A percentile compares a stretch with the other conserved stretches of the same genome.
phyloP scores from a whole-genome alignment of 2,888 invertebrate genomes.

The Stegophylla sp. region DNA sequence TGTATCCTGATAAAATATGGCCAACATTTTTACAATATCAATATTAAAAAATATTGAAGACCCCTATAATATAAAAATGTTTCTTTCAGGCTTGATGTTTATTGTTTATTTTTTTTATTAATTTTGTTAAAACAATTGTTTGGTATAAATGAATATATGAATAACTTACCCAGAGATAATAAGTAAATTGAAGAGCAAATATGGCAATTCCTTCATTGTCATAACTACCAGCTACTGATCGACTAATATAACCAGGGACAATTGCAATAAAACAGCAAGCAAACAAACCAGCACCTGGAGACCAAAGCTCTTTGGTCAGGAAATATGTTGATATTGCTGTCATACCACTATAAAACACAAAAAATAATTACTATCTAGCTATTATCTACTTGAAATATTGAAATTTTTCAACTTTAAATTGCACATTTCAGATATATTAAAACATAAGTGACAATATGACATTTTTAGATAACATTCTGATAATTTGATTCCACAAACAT shows the following conservation, averaged over 20 bases:
- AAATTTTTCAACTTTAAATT: neutral
- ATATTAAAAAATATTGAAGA: too few relatives aligned
- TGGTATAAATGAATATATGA: neutral
- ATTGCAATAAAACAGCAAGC: slow-evolving; percentile 99
- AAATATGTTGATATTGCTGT: slow-evolving; percentile 98
- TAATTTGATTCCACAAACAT: too few relatives aligned
- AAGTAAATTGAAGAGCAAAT: slow-evolving; percentile 98
- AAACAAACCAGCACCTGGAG: slow-evolving; percentile 92
- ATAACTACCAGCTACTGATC: slow-evolving; percentile 98
- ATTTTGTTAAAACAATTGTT: too few relatives aligned
- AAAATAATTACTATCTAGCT: slow-evolving; percentile 1
- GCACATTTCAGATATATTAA: neutral
- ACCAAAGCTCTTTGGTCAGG: slow-evolving; percentile 97
- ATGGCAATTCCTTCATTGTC: slow-evolving; percentile 99
- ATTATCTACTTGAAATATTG: neutral
- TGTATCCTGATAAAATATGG: too few relatives aligned
- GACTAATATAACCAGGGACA: slow-evolving; percentile 97
- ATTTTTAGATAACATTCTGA: too few relatives aligned
- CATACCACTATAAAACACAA: slow-evolving; percentile 78
- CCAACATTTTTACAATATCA: too few relatives aligned
- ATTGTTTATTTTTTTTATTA: too few relatives aligned
- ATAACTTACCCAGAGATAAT: slow-evolving; percentile 86
- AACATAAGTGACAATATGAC: too few relatives aligned
- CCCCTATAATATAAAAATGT: too few relatives aligned
- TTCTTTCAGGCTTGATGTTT: too few relatives aligned